phyloP scores from a whole-genome alignment of 2,797 vertebrate species.

The Catostomus latipinnis region DNA sequence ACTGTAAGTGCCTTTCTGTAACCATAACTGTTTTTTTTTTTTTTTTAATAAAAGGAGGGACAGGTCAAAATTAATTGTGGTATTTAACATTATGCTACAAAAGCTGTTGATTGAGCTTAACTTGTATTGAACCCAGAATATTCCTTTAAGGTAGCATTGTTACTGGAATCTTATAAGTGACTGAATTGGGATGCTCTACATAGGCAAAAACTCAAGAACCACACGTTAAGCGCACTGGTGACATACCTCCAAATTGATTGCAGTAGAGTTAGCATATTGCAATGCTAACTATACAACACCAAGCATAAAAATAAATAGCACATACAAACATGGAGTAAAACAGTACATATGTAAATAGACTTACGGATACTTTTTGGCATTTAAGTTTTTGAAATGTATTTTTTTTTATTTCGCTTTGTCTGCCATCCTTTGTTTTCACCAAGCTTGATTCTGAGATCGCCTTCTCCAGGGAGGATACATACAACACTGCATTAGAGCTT shows the following conservation, averaged over 20 bases:
- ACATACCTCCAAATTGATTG: background rate
- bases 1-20: too few species aligned
- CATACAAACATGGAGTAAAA: background rate
- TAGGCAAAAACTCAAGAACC: background rate
- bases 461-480: background rate
- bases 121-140: too few species aligned
- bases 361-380: background rate
- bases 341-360: background rate
- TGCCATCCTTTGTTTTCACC: background rate
- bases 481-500: background rate
- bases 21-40: too few species aligned
- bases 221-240: background rate
- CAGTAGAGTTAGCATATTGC: background rate
- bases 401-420: background rate
- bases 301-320: too few species aligned
- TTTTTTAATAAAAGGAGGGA: too few species aligned
- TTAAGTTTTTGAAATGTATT: background rate
- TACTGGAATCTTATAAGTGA: background rate
- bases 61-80: too few species aligned
- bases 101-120: too few species aligned
- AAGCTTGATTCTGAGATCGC: background rate
- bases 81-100: too few species aligned
- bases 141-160: too few species aligned
- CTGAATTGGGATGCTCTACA: background rate
- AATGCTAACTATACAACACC: background rate